Conservation (phyloP, 2,113 vertebrate genomes). For the Genyomyrus donnyi region DNA sequence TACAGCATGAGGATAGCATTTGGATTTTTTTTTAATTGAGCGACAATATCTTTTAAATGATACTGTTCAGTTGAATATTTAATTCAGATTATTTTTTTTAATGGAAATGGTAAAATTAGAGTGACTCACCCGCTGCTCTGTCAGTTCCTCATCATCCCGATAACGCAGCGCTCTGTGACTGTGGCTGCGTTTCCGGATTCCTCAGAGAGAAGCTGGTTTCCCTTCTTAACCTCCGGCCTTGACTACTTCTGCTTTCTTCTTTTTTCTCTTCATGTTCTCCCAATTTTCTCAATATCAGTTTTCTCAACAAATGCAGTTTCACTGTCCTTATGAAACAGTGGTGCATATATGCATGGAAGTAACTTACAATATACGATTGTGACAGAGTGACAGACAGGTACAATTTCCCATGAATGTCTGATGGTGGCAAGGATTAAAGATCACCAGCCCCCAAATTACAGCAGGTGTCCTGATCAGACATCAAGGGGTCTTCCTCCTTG, state of each 20-base stretch:
- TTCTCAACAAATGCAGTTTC: background rate
- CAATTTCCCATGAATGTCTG: background rate
- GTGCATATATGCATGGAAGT: background rate
- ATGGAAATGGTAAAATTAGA: background rate
- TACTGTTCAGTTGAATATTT: background rate
- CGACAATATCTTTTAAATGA: background rate
- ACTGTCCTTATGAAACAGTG: background rate
- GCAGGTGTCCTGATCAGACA: background rate
- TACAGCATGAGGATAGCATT: background rate
- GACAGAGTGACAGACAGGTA: background rate
- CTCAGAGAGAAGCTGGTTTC: background rate
- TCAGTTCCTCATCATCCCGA: background rate
- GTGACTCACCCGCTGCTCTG: background rate
- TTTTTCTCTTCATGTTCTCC: background rate
- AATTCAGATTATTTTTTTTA: background rate
- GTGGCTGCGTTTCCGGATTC: background rate
- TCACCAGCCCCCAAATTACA: background rate
- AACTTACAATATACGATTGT: background rate
- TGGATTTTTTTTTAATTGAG: background rate
- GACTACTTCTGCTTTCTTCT: background rate
- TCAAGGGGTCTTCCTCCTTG: background rate
- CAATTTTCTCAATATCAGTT: background rate
- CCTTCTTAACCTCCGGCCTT: background rate
- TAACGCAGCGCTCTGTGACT: background rate
- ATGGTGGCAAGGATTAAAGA: background rate